These are phyloP conservation scores for Amiota minor DNA, from an alignment of 2,888 invertebrate species.

Conservation along the genomic window DNA sequence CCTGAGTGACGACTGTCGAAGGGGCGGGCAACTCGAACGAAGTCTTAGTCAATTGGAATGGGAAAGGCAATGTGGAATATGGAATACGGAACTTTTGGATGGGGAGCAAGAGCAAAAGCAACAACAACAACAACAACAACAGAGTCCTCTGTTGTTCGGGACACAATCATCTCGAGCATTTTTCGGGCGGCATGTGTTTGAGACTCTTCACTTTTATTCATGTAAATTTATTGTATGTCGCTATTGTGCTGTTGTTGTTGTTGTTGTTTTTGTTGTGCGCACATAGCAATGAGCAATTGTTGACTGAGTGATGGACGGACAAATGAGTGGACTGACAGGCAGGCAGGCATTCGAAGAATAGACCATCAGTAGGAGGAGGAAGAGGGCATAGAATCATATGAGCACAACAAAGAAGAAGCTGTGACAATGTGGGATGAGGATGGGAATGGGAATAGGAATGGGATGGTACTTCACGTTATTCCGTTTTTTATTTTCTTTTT, in stretches of 20 bases:
- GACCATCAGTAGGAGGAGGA: neutral
- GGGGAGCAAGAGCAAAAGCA: neutral
- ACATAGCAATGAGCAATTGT: conserved; percentile 66
- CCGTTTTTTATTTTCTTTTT: conserved; percentile 35
- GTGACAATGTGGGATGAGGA: conserved; percentile 24
- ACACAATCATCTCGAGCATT: conserved; percentile 46
- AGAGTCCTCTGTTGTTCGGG: conserved; percentile 28
- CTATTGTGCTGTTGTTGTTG: conserved; percentile 48
- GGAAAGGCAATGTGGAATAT: neutral
- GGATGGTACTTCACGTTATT: conserved; percentile 3
- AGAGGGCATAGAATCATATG: neutral
- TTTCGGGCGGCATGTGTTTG: conserved; percentile 63
- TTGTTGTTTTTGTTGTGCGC: conserved; percentile 51
- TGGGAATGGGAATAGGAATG: conserved; percentile 4
- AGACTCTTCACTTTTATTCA: conserved; percentile 67
- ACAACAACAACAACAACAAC: neutral
- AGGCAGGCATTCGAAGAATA: neutral
- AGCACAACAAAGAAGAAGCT: conserved; percentile 2
- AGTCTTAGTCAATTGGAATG: neutral
- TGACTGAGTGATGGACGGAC: conserved; percentile 52
- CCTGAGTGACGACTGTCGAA: conserved; percentile 23
- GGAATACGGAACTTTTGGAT: neutral
- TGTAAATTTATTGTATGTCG: conserved; percentile 61
- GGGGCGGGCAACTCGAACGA: conserved; percentile 2
- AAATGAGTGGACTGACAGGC: conserved; percentile 33